Conservation (phyloP, 2,797 vertebrate genomes). For the Danio aesculapii region DNA sequence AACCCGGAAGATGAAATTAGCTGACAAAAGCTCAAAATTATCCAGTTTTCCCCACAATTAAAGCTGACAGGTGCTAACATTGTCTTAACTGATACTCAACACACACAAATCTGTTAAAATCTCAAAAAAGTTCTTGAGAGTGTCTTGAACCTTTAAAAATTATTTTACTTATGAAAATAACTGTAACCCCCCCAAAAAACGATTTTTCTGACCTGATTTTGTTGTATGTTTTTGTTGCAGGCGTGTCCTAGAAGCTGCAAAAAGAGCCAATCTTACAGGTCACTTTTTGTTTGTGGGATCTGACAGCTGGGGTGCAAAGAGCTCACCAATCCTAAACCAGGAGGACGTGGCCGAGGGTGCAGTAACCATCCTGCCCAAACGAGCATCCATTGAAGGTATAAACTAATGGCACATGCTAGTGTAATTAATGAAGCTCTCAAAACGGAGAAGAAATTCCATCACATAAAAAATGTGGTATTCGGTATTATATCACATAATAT, state of each 20-base stretch:
- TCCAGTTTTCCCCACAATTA: no score
- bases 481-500: neutral
- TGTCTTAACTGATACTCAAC: no score
- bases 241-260: slow-evolving; percentile 86
- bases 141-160: no score
- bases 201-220: neutral
- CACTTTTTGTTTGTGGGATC: slow-evolving; percentile 95
- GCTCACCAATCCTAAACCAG: slow-evolving; percentile 83
- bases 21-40: no score
- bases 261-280: slow-evolving; percentile 86
- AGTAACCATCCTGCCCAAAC: slow-evolving; percentile 91
- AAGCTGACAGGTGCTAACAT: no score
- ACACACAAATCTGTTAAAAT: no score
- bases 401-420: neutral
- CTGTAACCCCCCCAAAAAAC: neutral
- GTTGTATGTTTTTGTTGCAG: slow-evolving; percentile 67
- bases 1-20: no score
- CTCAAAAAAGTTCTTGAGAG: no score
- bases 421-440: slow-evolving; percentile 6
- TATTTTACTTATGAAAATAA: no score
- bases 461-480: neutral
- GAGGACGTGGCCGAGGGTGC: slow-evolving; percentile 89
- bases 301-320: slow-evolving; percentile 93
- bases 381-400: slow-evolving; percentile 90
- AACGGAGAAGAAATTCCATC: slow-evolving; percentile 2